A percentile compares a stretch with the other conserved stretches of the same genome.
Evolutionary conservation across 2,888 invertebrate species (phyloP).

Genomic region (Brenthis hecate): DNA sequence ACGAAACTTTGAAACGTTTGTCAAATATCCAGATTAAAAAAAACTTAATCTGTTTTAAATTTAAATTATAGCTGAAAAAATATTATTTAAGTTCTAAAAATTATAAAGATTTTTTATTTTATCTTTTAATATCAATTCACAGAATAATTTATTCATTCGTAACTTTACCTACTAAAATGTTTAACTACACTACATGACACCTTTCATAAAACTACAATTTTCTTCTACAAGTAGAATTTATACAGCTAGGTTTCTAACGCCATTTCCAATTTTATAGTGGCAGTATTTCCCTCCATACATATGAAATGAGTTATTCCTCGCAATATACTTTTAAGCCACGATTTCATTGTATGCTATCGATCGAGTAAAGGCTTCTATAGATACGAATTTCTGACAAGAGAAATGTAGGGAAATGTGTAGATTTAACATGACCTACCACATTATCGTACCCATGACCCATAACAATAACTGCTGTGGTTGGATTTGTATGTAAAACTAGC

Average conservation of each 20-base stretch:
- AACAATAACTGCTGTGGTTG: too few relatives aligned
- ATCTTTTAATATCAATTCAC: too few relatives aligned
- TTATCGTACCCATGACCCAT: too few relatives aligned
- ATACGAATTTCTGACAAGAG: constrained; percentile 2
- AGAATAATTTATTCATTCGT: too few relatives aligned
- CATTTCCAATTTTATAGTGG: constrained; percentile 32
- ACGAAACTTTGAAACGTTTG: too few relatives aligned
- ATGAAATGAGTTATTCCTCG: constrained; percentile 35
- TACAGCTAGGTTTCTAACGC: constrained; percentile 20
- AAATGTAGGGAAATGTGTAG: background rate
- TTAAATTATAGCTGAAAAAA: too few relatives aligned
- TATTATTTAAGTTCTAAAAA: too few relatives aligned
- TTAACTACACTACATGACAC: background rate
- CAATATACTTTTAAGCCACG: constrained; percentile 34
- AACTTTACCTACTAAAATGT: background rate
- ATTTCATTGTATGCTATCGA: constrained; percentile 36
- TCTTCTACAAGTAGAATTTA: constrained; percentile 18
- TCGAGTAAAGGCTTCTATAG: constrained; percentile 26
- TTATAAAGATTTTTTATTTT: too few relatives aligned
- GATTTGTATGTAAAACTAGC: too few relatives aligned
- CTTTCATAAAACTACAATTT: constrained; percentile 9
- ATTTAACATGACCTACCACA: background rate
- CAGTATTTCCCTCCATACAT: constrained; percentile 32
- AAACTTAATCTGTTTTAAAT: too few relatives aligned
- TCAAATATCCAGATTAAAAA: too few relatives aligned